Conservation (phyloP, 1,140 invertebrate genomes). For the Hyles vespertilio region DNA sequence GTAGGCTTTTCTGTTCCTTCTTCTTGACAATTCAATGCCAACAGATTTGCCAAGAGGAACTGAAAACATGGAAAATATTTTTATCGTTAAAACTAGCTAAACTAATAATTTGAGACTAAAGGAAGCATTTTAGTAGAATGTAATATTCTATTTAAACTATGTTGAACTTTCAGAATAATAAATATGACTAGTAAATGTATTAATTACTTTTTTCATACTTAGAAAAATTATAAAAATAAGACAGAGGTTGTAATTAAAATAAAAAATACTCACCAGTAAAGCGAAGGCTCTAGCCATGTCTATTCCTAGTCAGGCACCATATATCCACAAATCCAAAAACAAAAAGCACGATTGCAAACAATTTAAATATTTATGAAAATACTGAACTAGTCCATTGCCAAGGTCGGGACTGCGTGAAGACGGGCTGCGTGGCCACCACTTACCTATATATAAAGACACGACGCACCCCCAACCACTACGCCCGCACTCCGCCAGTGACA, state of each 20-base stretch:
- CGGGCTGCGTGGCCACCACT: constrained; percentile 42
- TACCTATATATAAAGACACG: constrained; percentile 69
- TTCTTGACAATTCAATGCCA: constrained; percentile 53
- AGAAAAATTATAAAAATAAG: background rate
- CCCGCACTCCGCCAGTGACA: background rate
- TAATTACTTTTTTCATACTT: background rate
- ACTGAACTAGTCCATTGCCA: constrained; percentile 59
- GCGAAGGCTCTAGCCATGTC: constrained; percentile 50
- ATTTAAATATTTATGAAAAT: constrained; percentile 7
- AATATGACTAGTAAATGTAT: background rate
- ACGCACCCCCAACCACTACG: constrained; percentile 24
- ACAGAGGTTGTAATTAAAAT: background rate
- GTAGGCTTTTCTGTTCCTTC: constrained; percentile 26
- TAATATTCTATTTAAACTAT: no score
- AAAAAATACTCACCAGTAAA: constrained; percentile 40
- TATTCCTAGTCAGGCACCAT: constrained; percentile 36
- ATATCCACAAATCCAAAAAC: constrained; percentile 12
- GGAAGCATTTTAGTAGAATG: background rate
- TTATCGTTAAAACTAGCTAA: background rate
- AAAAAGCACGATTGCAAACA: constrained; percentile 3
- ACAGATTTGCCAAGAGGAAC: constrained; percentile 53
- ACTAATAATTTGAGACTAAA: background rate
- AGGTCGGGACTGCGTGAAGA: constrained; percentile 59
- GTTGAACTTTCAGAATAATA: no score
- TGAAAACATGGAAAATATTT: constrained; percentile 25